Conservation (phyloP, 2,888 invertebrate species). For the Lasioglossum malachurum region DNA sequence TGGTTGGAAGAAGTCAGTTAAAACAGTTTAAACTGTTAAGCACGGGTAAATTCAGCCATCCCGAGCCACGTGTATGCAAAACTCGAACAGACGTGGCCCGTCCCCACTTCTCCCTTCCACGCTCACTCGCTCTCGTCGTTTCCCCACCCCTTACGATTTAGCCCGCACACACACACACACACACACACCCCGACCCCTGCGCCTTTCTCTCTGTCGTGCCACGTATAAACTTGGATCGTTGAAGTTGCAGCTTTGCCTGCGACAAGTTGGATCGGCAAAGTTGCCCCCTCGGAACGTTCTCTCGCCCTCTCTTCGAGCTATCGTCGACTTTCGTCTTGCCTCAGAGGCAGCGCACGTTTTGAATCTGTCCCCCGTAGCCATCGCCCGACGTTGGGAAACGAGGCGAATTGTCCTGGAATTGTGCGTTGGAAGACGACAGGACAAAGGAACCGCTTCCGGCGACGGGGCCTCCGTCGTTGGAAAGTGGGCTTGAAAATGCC, state of each 20-base stretch:
- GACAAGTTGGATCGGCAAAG: conserved; percentile 69
- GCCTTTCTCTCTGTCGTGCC: conserved; percentile 37
- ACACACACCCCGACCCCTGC: background rate
- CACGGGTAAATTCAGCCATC: conserved; percentile 42
- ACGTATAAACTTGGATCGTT: conserved; percentile 60
- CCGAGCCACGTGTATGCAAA: conserved; percentile 21
- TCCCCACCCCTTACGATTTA: background rate
- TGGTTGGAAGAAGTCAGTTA: conserved; percentile 40
- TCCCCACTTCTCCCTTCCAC: background rate
- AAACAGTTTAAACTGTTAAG: conserved; percentile 43
- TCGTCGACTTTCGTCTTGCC: conserved; percentile 51
- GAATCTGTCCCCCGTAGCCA: conserved; percentile 53
- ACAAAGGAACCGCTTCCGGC: conserved; percentile 53
- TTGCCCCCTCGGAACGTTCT: conserved; percentile 48
- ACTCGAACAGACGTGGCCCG: conserved; percentile 17
- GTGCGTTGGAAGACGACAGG: conserved; percentile 27
- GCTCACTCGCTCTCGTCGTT: background rate
- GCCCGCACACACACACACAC: background rate
- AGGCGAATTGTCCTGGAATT: conserved; percentile 54
- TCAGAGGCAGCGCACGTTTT: conserved; percentile 44
- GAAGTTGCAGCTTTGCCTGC: conserved; percentile 64
- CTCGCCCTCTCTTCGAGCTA: conserved; percentile 38
- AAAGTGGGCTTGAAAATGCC: conserved; percentile 32
- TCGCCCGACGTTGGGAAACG: conserved; percentile 36
- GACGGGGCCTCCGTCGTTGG: conserved; percentile 21